Evolutionary conservation across 2,113 vertebrate genomes (phyloP), one percentile per base, ranked within the genome.

Genomic region (Orientallactaga bullata): DNA sequence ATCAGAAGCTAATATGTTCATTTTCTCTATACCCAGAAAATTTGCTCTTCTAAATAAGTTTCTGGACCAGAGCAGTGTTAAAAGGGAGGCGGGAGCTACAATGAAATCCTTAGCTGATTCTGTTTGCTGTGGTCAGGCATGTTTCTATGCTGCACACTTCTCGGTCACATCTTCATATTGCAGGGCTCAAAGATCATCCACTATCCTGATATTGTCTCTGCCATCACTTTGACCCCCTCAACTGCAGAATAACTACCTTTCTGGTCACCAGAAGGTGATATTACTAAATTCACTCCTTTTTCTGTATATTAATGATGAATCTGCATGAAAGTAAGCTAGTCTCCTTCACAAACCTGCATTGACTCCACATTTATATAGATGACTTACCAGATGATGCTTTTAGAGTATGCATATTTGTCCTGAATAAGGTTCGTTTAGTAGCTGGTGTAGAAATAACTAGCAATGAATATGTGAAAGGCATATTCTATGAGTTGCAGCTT

Each of bases 371-470:
- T 37, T 93, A 2, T 28, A 12, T 37, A 83, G 5, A 74, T 74
- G 58, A 71, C 35, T 11, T 71, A 58, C 17, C 11, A 88, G 12
- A 47, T 89, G 32, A 79, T 2, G 84, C 66, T 78, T 8, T 83
- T 61, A 65, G 69, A 39, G 51, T 6, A 80, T 79, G 3, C 89
- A 66, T 28, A 37, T 65, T 4, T 26, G 23, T 26, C 10, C 51
- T 76, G 37, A 32, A 79, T 85, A 74, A 76, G 61, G 51, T 91
- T 91, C n/a, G 21, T 61, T 17, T 81, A 83, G 30, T 66, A 94
- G 72, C 55, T 74, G 28, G 3, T n/a, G 1, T 90, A 84, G 72
- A 96, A 73, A 78, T 20, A 78, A 47, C 55, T 77, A 76, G 39
- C 7, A 4, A 82, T 73, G 68, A 81, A 63, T 3, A 89, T 9